These are phyloP conservation scores for Mustela nigripes DNA, from an alignment of 2,113 vertebrate genomes.

Conservation along the genomic window DNA sequence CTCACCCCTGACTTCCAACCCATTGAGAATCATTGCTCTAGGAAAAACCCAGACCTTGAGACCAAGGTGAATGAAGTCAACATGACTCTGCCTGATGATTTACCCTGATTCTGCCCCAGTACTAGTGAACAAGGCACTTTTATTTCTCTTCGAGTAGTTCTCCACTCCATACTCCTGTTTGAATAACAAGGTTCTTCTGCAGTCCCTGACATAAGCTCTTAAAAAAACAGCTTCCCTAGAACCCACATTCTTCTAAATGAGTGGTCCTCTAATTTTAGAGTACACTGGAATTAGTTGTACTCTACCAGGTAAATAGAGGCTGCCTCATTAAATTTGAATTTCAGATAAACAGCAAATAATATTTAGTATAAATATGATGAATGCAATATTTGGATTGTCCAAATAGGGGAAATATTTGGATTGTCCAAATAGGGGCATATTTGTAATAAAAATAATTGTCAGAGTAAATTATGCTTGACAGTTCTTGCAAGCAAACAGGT, in stretches of 20 bases:
- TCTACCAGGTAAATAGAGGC: neutral
- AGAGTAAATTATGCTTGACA: neutral
- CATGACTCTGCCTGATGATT: neutral
- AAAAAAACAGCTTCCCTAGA: neutral
- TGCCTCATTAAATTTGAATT: neutral
- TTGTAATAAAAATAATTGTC: slow-evolving; percentile 12
- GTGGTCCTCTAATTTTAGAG: neutral
- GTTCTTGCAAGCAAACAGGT: neutral
- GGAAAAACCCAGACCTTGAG: neutral
- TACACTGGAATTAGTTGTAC: neutral
- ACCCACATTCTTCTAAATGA: neutral
- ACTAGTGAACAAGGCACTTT: neutral
- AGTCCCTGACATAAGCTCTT: neutral
- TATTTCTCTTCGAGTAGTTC: neutral
- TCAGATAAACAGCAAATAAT: slow-evolving; percentile 12
- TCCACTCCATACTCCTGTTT: neutral
- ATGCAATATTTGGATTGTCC: neutral
- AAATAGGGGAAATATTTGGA: no score
- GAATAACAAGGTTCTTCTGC: neutral
- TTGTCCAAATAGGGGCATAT: neutral
- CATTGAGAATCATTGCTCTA: neutral
- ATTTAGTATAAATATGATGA: neutral
- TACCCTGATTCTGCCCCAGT: neutral
- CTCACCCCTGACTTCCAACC: neutral
- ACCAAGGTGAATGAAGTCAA: neutral